Conservation (phyloP, 2,888 invertebrate genomes). For the Crepidodera aurea region DNA sequence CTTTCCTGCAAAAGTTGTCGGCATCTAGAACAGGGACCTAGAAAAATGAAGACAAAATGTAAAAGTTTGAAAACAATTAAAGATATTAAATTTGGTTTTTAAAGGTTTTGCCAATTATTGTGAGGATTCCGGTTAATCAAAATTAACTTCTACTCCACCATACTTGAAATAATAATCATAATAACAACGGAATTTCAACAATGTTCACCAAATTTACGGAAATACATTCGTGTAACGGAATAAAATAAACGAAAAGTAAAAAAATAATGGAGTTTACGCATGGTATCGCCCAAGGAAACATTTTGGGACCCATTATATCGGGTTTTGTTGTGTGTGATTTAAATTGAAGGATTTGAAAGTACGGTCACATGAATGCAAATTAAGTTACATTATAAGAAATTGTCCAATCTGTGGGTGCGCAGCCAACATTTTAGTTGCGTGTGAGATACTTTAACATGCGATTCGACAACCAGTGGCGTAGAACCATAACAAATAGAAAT, state of each 20-base stretch:
- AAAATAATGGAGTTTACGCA: conserved; percentile 34
- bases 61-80: no score
- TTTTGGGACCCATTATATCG: conserved; percentile 36
- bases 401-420: conserved; percentile 50
- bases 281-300: conserved; percentile 34
- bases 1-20: no score
- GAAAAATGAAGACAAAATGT: no score
- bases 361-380: conserved; percentile 45
- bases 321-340: conserved; percentile 23
- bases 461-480: conserved; percentile 22
- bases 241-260: background rate
- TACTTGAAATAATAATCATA: no score
- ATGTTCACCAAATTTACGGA: conserved; percentile 9
- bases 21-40: no score
- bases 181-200: no score
- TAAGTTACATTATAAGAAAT: conserved; percentile 48
- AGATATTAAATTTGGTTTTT: no score
- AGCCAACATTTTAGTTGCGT: conserved; percentile 41
- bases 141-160: no score
- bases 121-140: no score
- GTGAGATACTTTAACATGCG: conserved; percentile 28
- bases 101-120: no score
- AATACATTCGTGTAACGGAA: conserved; percentile 3
- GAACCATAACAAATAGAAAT: no score
- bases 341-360: conserved; percentile 36